These are phyloP conservation scores for Tachina grossa DNA, from an alignment of 2,888 invertebrate species.

Conservation along the genomic window DNA sequence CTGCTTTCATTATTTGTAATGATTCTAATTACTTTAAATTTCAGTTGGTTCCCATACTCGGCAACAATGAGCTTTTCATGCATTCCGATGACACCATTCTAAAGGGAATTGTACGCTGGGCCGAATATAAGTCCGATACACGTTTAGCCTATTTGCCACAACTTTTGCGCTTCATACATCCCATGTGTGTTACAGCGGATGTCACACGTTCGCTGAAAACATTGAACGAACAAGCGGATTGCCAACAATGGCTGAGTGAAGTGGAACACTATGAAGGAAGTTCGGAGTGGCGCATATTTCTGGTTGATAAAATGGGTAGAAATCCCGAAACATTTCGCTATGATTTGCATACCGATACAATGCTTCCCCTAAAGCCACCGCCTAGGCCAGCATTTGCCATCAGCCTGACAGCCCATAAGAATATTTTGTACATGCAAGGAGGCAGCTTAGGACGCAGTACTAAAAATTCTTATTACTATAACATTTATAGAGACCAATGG, in stretches of 20 bases:
- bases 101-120: conserved; percentile 75
- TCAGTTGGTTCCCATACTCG: conserved; percentile 73
- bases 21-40: neutral
- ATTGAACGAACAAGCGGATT: conserved; percentile 72
- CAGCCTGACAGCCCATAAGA: conserved; percentile 75
- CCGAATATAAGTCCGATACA: conserved; percentile 71
- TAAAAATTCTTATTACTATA: conserved; percentile 75
- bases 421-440: conserved; percentile 77
- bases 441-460: conserved; percentile 75
- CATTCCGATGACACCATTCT: conserved; percentile 76
- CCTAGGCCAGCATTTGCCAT: conserved; percentile 76
- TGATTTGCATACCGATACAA: conserved; percentile 73
- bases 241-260: conserved; percentile 74
- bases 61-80: conserved; percentile 74
- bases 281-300: conserved; percentile 76
- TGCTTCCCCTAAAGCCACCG: conserved; percentile 73
- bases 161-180: conserved; percentile 75
- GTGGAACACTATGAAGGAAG: conserved; percentile 72
- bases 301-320: conserved; percentile 78
- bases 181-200: conserved; percentile 75
- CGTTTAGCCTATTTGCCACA: conserved; percentile 71
- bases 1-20: too few relatives aligned
- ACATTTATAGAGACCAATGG: conserved; percentile 77
- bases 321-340: conserved; percentile 74
- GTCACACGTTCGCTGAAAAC: conserved; percentile 72